Evolutionary conservation across 1,140 invertebrate species (phyloP).

Genomic region (Pararge aegeria): DNA sequence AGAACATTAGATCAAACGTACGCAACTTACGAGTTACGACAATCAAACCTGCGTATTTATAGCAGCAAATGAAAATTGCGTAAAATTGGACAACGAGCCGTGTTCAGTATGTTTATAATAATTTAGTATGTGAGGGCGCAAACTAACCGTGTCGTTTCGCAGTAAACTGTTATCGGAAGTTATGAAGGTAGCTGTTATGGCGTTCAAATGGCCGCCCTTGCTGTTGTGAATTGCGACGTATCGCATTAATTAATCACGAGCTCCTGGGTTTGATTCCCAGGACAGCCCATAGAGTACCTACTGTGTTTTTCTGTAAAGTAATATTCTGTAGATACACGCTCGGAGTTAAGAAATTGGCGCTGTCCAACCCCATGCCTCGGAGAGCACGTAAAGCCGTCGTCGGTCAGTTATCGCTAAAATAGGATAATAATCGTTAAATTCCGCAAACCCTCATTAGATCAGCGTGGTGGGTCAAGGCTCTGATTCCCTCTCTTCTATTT

Average conservation of each 20-base stretch:
- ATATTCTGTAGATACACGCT: no score
- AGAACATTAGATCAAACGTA: neutral
- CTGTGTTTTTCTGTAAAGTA: no score
- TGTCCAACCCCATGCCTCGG: no score
- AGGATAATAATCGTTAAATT: no score
- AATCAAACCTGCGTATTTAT: conserved; percentile 19
- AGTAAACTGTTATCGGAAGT: conserved; percentile 63
- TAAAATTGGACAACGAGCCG: conserved; percentile 61
- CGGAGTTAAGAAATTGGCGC: no score
- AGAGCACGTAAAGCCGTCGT: no score
- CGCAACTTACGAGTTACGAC: neutral
- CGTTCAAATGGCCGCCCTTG: conserved; percentile 49
- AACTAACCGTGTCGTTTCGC: conserved; percentile 69
- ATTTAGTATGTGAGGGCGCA: conserved; percentile 69
- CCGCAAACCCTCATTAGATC: no score
- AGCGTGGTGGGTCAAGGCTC: no score
- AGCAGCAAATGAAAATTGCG: conserved; percentile 61
- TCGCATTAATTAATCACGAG: conserved; percentile 59
- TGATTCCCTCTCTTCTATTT: no score
- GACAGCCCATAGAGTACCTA: no score
- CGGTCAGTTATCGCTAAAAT: no score
- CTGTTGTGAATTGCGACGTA: conserved; percentile 51
- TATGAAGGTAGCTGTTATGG: conserved; percentile 48
- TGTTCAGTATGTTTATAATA: conserved; percentile 53
- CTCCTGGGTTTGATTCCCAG: neutral